Conservation (phyloP, 2,888 invertebrate genomes). For the Caenorhabditis imperialis region DNA sequence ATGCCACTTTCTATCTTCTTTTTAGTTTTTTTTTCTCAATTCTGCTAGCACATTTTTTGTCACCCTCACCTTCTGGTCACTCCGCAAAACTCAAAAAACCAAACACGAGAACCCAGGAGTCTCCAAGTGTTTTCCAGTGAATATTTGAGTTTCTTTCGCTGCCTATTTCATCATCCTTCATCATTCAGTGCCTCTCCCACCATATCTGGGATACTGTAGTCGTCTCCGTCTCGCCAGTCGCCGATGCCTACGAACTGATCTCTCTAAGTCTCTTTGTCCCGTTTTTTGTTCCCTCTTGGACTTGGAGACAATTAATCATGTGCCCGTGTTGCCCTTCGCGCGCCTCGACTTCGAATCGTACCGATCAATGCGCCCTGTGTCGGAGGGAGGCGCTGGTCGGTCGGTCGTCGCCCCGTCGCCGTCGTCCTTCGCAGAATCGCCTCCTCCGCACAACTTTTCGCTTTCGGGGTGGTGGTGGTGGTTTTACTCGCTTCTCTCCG, state of each 20-base stretch:
- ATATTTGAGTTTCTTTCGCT: no score
- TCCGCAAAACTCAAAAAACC: background rate
- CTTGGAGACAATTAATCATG: slow-evolving; percentile 17
- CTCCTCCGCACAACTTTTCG: slow-evolving; percentile 32
- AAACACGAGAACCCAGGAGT: no score
- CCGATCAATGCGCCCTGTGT: slow-evolving; percentile 4
- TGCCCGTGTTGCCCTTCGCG: slow-evolving; percentile 17
- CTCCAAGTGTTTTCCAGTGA: no score
- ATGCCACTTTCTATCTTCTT: no score
- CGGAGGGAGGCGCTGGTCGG: background rate
- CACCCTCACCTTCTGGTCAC: slow-evolving; percentile 10
- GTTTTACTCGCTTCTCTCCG: slow-evolving; percentile 26
- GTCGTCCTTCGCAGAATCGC: slow-evolving; percentile 23
- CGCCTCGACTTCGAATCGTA: slow-evolving; percentile 10
- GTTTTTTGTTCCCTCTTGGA: background rate
- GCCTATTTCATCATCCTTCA: no score
- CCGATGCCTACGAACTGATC: no score
- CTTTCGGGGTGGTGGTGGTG: slow-evolving; percentile 15
- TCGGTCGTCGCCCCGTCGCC: slow-evolving; percentile 16
- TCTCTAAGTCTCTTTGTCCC: no score
- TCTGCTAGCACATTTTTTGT: no score
- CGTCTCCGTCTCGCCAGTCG: no score
- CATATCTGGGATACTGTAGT: no score
- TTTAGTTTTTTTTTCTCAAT: no score
- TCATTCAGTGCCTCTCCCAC: no score